A percentile compares a stretch with the other conserved stretches of the same genome.
Evolutionary conservation across 1,140 invertebrate species (phyloP).

Genomic region (Caenorhabditis latens): DNA sequence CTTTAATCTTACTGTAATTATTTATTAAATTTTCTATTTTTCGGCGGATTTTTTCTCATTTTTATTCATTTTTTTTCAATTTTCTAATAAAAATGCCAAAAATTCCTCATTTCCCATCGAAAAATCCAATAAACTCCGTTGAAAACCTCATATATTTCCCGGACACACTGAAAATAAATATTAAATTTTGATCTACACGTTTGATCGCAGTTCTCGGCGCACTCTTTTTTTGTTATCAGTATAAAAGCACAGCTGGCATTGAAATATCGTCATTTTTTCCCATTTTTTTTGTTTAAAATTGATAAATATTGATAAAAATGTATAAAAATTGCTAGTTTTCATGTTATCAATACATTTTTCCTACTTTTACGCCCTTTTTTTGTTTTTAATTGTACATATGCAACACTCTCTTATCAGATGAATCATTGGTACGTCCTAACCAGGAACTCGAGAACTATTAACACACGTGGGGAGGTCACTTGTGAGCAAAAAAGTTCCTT

Average conservation of each 20-base stretch:
- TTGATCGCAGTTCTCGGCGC: not conserved
- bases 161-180: not conserved
- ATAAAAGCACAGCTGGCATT: not conserved
- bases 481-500: too few relatives aligned
- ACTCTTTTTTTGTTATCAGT: not conserved
- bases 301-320: too few relatives aligned
- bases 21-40: too few relatives aligned
- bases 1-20: too few relatives aligned
- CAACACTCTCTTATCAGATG: too few relatives aligned
- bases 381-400: not conserved
- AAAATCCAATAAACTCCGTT: not conserved
- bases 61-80: not conserved
- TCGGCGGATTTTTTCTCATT: too few relatives aligned
- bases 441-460: too few relatives aligned
- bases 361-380: not conserved
- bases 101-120: not conserved
- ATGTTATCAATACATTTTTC: too few relatives aligned
- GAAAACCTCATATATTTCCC: not conserved
- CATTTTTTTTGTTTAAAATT: not conserved
- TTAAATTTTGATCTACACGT: constrained; percentile 2
- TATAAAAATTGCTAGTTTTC: too few relatives aligned
- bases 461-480: too few relatives aligned
- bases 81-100: not conserved
- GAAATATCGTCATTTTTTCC: not conserved
- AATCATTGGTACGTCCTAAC: too few relatives aligned